These are phyloP conservation scores for Leptinotarsa rubiginosa DNA, from an alignment of 2,888 invertebrate species.

Conservation along the genomic window DNA sequence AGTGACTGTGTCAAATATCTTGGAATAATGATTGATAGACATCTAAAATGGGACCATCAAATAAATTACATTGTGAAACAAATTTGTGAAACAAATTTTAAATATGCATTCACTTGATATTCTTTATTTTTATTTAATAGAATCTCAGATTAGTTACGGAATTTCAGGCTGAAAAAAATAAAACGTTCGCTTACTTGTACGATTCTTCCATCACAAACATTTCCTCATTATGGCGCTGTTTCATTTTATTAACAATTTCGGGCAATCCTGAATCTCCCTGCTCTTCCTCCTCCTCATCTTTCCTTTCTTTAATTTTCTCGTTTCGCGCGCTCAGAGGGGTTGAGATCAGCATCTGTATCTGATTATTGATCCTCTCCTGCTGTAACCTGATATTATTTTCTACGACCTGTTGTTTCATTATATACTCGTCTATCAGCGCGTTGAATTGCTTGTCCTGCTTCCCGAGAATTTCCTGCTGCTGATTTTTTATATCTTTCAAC, in stretches of 20 bases:
- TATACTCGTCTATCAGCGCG: slow-evolving; percentile 69
- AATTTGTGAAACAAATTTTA: too few species aligned
- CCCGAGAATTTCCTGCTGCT: slow-evolving; percentile 70
- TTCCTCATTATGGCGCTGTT: slow-evolving; percentile 72
- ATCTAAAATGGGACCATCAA: too few species aligned
- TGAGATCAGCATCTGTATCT: slow-evolving; percentile 69
- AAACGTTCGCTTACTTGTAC: slow-evolving; percentile 67
- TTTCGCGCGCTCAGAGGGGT: slow-evolving; percentile 54
- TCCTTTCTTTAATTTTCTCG: slow-evolving; percentile 63
- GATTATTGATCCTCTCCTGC: slow-evolving; percentile 73
- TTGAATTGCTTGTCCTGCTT: slow-evolving; percentile 65
- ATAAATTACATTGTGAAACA: too few species aligned
- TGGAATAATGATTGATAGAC: too few species aligned
- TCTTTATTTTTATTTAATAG: too few species aligned
- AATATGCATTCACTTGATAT: too few species aligned
- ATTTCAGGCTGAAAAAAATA: not conserved
- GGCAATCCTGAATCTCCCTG: slow-evolving; percentile 56
- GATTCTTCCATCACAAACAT: slow-evolving; percentile 74
- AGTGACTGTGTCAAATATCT: too few species aligned
- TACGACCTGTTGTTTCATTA: slow-evolving; percentile 70
- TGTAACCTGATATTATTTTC: slow-evolving; percentile 72
- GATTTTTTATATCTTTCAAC: slow-evolving; percentile 70
- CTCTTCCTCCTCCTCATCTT: slow-evolving; percentile 58
- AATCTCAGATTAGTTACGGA: too few species aligned
- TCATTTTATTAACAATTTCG: slow-evolving; percentile 67